phyloP scores from a whole-genome alignment of 2,888 invertebrate species.

The Thecocarcelia acutangulata region DNA sequence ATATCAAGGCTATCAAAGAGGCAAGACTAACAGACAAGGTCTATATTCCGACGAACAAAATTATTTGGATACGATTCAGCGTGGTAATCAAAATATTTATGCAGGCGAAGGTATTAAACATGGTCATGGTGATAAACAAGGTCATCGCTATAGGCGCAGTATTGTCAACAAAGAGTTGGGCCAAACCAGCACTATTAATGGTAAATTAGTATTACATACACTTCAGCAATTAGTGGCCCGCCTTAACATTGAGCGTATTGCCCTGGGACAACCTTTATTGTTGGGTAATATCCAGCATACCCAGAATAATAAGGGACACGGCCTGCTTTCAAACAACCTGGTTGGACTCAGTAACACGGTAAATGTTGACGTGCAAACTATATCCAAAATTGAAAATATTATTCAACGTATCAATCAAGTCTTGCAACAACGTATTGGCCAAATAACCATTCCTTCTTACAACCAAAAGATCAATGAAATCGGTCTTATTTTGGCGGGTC shows the following conservation, averaged over 20 bases:
- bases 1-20: conserved; percentile 2
- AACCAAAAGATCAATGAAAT: conserved; percentile 81
- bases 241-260: conserved; percentile 88
- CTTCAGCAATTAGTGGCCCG: conserved; percentile 87
- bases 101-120: neutral
- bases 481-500: conserved; percentile 72
- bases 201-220: conserved; percentile 85
- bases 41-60: neutral
- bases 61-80: neutral
- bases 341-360: neutral
- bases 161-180: conserved; percentile 74
- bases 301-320: neutral
- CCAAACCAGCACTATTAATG: conserved; percentile 81
- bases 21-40: conserved; percentile 59
- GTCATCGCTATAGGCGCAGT: conserved; percentile 73
- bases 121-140: conserved; percentile 7
- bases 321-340: neutral
- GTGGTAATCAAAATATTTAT: neutral
- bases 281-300: conserved; percentile 6
- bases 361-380: conserved; percentile 2
- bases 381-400: conserved; percentile 81
- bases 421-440: conserved; percentile 32
- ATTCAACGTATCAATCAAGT: conserved; percentile 83
- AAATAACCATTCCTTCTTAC: conserved; percentile 77
- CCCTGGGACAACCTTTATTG: conserved; percentile 84